These are phyloP conservation scores for Andricus curvator DNA, from an alignment of 2,888 invertebrate genomes.

Conservation along the genomic window DNA sequence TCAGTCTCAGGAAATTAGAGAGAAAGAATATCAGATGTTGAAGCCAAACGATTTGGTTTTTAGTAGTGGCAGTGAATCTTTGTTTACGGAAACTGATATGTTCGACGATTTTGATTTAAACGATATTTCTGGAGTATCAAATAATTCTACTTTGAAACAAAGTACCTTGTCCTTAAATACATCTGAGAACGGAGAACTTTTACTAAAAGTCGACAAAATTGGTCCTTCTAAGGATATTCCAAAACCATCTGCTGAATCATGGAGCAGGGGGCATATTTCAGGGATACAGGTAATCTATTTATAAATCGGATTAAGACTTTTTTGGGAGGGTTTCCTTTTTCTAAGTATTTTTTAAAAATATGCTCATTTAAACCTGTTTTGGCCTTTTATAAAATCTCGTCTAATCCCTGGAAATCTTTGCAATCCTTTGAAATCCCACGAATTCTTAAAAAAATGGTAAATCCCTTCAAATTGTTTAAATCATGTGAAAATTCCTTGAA, in stretches of 20 bases:
- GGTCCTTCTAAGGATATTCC: not conserved
- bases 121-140: not conserved
- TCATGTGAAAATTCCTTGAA: no score
- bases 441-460: no score
- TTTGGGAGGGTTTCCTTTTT: no score
- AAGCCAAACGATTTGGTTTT: constrained; percentile 25
- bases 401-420: no score
- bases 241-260: constrained; percentile 53
- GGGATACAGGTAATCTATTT: constrained; percentile 60
- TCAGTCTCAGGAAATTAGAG: constrained; percentile 49
- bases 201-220: not conserved
- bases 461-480: no score
- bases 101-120: not conserved
- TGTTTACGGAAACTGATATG: not conserved
- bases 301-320: constrained; percentile 1
- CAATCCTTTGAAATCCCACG: no score
- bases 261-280: constrained; percentile 75
- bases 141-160: constrained; percentile 1
- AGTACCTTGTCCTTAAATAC: constrained; percentile 8
- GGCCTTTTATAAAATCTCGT: no score
- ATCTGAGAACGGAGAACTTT: constrained; percentile 23
- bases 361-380: no score
- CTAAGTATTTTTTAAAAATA: no score
- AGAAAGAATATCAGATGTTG: constrained; percentile 30
- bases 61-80: not conserved